Base-by-base conservation (phyloP, 2,113 vertebrate species). In the Poeciliopsis prolifica region DNA sequence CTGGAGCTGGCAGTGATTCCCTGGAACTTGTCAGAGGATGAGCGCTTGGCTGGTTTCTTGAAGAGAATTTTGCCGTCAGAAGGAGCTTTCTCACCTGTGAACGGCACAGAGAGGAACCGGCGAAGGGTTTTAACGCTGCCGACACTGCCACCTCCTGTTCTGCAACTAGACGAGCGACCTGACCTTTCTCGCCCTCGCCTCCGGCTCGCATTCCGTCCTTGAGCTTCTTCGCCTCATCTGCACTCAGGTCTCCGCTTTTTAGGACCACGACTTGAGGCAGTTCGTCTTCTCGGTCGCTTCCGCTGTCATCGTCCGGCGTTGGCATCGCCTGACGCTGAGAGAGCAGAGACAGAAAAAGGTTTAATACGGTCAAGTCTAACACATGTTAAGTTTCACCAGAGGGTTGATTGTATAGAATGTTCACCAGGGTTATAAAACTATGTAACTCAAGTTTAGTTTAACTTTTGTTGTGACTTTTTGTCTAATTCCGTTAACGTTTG, bases 41-140 rank as follows among this genome's bases (percentile, higher is more conserved):
- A 93, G 70, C 96, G 95, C 87, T 99, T 99, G 65, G 87, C 85
- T 33, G 98, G 97, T 81, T 99, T 99, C 92, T 95, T 96, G 88
- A 99, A 99, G 68, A 97, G 67, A 84, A 99, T 98, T 94, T 97
- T 98, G 42, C 96, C 96, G 74, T 97, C 96, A n/a, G 92, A 63
- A 70, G 94, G 86, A 67, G 93, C 86, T 61, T 96, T 94, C 35
- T 94, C 95, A 78, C 94, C 97, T 98, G 80, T 40, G 68, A 85
- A 35, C 75, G 33, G 48, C 63, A 70, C 0, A 0, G 79, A 67
- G 4, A 19, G 3, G 17, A 17, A 17, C 5, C 4, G 33, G 14
- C 15, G 17, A 26, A 1, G 1, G 11, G 4, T 4, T 31, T 12
- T 24, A 29, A 29, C 22, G 51, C 19, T 40, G 4, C 14, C 4